Evolutionary conservation across 2,888 invertebrate genomes (phyloP).

Genomic region (Taphrorychus bicolor): DNA sequence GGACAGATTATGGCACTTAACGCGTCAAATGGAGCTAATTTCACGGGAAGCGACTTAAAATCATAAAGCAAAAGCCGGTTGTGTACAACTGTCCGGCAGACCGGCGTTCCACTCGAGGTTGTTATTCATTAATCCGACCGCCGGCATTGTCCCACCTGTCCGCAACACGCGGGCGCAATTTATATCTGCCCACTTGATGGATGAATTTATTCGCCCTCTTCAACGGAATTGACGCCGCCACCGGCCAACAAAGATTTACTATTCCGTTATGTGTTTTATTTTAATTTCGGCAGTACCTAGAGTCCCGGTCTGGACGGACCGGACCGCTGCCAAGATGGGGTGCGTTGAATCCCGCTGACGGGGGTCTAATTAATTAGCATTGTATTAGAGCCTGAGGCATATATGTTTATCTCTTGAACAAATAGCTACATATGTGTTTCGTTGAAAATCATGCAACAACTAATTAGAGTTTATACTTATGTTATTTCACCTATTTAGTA

Average conservation of each 20-base stretch:
- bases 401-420: no score
- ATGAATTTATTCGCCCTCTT: constrained; percentile 57
- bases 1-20: constrained; percentile 36
- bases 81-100: constrained; percentile 35
- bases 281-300: constrained; percentile 30
- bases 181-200: constrained; percentile 56
- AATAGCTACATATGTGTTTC: no score
- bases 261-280: constrained; percentile 40
- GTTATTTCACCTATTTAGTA: no score
- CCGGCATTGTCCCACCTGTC: constrained; percentile 57
- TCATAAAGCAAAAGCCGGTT: constrained; percentile 39
- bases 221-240: constrained; percentile 44
- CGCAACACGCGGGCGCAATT: constrained; percentile 55
- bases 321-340: constrained; percentile 28
- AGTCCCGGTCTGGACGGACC: constrained; percentile 8
- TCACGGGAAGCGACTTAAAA: constrained; percentile 35
- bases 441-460: no score
- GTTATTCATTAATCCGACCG: constrained; percentile 41
- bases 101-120: constrained; percentile 35
- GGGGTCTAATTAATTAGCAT: constrained; percentile 35
- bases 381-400: no score
- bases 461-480: no score
- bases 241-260: constrained; percentile 40
- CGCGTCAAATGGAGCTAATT: constrained; percentile 38
- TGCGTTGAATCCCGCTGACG: constrained; percentile 21